Percentiles rank a stretch among this genome's conserved stretches.
These are phyloP conservation scores for Phortica variegata DNA, from an alignment of 1,140 invertebrate species.

Conservation along the genomic window DNA sequence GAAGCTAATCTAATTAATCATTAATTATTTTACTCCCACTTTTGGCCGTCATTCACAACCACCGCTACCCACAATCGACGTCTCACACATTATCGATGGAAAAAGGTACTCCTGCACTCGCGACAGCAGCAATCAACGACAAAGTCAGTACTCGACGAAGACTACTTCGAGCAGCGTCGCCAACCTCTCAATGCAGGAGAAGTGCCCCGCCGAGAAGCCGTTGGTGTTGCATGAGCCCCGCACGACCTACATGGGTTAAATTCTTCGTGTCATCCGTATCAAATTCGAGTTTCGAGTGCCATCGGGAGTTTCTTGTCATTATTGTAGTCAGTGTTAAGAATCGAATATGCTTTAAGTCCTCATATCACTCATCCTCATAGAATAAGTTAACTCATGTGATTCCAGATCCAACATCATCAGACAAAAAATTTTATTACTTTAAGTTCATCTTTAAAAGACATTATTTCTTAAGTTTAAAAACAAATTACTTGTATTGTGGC, in stretches of 20 bases:
- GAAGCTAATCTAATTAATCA: conserved; percentile 27
- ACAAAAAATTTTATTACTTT: too few species aligned
- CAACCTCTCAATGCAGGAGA: conserved; percentile 44
- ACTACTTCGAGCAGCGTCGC: conserved; percentile 50
- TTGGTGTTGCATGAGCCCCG: conserved; percentile 30
- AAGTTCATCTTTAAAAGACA: too few species aligned
- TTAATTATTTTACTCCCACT: conserved; percentile 21
- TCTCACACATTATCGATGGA: too few species aligned
- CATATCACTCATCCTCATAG: too few species aligned
- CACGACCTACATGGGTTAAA: conserved; percentile 35
- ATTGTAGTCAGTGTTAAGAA: too few species aligned
- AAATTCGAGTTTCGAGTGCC: conserved; percentile 10
- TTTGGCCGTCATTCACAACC: conserved; percentile 12
- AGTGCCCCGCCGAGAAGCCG: conserved; percentile 35
- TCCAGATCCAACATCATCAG: too few species aligned
- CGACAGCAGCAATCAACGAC: conserved; percentile 44
- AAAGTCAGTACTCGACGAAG: conserved; percentile 53
- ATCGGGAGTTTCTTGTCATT: too few species aligned
- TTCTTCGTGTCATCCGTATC: neutral
- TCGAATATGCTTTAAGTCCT: too few species aligned
- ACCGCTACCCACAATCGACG: too few species aligned
- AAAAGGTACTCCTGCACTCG: conserved; percentile 44
- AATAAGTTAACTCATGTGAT: too few species aligned
- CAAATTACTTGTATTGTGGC: too few species aligned
- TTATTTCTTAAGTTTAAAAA: too few species aligned